These are phyloP conservation scores for Hypomesus transpacificus DNA, from an alignment of 2,113 vertebrate genomes.

Conservation along the genomic window DNA sequence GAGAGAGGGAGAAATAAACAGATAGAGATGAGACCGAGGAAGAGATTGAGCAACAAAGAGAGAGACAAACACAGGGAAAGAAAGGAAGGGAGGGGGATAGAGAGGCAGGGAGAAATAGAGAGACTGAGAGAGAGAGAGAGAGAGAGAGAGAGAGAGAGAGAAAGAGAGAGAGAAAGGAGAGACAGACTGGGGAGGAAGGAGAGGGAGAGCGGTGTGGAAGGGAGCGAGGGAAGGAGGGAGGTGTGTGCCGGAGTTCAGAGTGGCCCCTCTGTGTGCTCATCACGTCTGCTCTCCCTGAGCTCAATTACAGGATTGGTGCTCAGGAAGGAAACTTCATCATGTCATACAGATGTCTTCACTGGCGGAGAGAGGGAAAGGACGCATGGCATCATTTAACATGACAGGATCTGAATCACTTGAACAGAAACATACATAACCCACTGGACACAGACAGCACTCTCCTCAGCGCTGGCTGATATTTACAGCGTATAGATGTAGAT, in stretches of 20 bases:
- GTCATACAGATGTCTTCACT: conserved; percentile 76
- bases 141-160: conserved; percentile 7
- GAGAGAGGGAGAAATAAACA: not conserved
- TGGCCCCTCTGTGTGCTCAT: conserved; percentile 65
- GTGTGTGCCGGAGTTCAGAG: not conserved
- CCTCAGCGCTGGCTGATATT: too few relatives aligned
- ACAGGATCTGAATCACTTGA: conserved; percentile 49
- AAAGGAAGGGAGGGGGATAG: not conserved
- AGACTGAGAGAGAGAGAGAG: conserved; percentile 10
- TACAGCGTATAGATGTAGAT: too few relatives aligned
- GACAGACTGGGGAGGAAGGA: conserved; percentile 6
- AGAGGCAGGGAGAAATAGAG: not conserved
- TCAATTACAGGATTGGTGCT: conserved; percentile 78
- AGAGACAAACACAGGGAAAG: conserved; percentile 3
- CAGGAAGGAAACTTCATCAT: conserved; percentile 77
- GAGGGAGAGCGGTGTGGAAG: not conserved
- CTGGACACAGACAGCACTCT: not conserved
- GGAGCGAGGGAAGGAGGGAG: too few relatives aligned
- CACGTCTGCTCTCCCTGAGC: conserved; percentile 69
- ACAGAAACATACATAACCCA: conserved; percentile 30
- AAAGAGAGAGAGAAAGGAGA: conserved; percentile 5
- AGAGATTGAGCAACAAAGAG: not conserved
- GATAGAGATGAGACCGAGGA: conserved; percentile 3
- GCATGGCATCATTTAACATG: conserved; percentile 67
- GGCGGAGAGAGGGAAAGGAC: conserved; percentile 57